phyloP scores from a whole-genome alignment of 1,140 invertebrate genomes.

The Grapholita molesta region DNA sequence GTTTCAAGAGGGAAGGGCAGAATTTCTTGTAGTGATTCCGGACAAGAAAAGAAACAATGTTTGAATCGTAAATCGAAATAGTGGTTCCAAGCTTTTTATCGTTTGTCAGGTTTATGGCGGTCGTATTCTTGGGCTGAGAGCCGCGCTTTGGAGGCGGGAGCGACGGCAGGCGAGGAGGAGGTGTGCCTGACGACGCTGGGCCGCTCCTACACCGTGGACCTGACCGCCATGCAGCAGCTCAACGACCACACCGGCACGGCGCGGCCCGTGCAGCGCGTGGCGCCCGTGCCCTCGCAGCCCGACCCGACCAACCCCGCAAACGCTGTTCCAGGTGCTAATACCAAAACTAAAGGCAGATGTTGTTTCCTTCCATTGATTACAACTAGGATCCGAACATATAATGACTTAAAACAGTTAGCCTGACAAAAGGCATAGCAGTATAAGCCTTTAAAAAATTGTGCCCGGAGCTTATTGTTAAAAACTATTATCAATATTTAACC shows the following conservation, averaged over 20 bases:
- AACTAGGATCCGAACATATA: too few relatives aligned
- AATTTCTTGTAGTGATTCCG: too few relatives aligned
- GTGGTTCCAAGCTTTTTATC: background rate
- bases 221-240: constrained; percentile 98
- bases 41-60: background rate
- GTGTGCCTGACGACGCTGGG: constrained; percentile 94
- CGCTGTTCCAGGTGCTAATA: constrained; percentile 38
- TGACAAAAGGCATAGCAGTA: too few relatives aligned
- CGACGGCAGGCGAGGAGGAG: constrained; percentile 96
- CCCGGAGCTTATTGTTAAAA: too few relatives aligned
- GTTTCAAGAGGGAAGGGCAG: too few relatives aligned
- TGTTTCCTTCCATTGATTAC: too few relatives aligned
- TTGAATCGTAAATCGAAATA: background rate
- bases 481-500: too few relatives aligned
- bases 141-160: constrained; percentile 89
- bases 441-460: too few relatives aligned
- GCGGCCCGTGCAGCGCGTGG: constrained; percentile 89
- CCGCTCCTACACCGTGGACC: constrained; percentile 96
- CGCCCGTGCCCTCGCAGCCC: constrained; percentile 44
- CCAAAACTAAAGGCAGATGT: too few relatives aligned
- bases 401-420: too few relatives aligned
- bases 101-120: constrained; percentile 78
- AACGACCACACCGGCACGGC: constrained; percentile 98
- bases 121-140: constrained; percentile 83
- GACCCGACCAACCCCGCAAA: constrained; percentile 30